These are phyloP conservation scores for Pararge aegeria DNA, from an alignment of 1,140 invertebrate genomes.

Conservation along the genomic window DNA sequence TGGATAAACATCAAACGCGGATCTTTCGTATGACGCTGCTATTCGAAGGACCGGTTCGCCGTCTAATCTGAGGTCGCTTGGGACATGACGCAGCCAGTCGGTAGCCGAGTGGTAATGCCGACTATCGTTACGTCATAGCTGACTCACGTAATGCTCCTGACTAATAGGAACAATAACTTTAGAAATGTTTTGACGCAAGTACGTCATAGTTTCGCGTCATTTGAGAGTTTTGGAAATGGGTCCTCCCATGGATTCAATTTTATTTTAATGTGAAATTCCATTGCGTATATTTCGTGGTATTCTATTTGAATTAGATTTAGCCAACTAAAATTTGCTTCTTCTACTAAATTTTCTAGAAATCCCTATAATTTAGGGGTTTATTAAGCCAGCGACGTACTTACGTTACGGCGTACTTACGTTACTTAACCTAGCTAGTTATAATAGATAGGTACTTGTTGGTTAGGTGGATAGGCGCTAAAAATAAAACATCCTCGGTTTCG, in stretches of 20 bases:
- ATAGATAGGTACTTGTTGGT: too few species aligned
- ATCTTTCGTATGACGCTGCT: slow-evolving; percentile 9
- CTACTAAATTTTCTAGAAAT: too few species aligned
- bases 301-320: too few species aligned
- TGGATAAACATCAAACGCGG: slow-evolving; percentile 22
- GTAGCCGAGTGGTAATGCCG: neutral
- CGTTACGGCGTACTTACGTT: too few species aligned
- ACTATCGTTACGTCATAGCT: slow-evolving; percentile 21
- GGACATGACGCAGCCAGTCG: slow-evolving; percentile 8
- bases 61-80: slow-evolving; percentile 21
- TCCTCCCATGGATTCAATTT: neutral
- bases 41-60: slow-evolving; percentile 17
- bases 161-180: neutral
- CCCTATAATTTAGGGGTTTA: too few species aligned
- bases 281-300: too few species aligned
- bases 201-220: neutral
- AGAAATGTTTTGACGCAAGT: neutral
- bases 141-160: slow-evolving; percentile 14
- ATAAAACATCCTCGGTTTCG: too few species aligned
- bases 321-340: too few species aligned
- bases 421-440: too few species aligned
- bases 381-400: too few species aligned
- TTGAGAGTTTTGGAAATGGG: neutral
- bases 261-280: neutral
- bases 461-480: too few species aligned